Evolutionary conservation across 1,140 invertebrate species (phyloP).

Genomic region (Hypsibius dujardini): DNA sequence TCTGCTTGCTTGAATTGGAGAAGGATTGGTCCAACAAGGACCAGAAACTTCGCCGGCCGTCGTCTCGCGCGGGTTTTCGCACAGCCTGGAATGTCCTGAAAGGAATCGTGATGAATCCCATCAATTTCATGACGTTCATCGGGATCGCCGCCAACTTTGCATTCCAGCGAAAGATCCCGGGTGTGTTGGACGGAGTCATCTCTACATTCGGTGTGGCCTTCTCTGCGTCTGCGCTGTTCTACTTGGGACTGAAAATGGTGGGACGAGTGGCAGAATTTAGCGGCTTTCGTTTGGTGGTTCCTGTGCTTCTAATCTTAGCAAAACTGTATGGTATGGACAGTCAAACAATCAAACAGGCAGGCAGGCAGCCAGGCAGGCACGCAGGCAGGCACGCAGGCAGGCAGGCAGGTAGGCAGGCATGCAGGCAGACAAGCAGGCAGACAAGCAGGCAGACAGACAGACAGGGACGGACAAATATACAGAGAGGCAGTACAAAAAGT

Average conservation of each 20-base stretch:
- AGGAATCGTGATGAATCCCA: slow-evolving; percentile 65
- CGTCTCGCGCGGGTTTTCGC: slow-evolving; percentile 12
- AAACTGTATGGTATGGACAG: slow-evolving; percentile 51
- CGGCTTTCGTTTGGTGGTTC: slow-evolving; percentile 55
- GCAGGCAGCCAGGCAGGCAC: too few relatives aligned
- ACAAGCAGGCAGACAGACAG: too few relatives aligned
- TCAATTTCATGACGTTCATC: slow-evolving; percentile 77
- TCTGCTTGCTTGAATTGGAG: slow-evolving; percentile 70
- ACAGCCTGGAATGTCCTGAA: slow-evolving; percentile 33
- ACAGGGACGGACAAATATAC: too few relatives aligned
- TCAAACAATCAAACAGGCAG: too few relatives aligned
- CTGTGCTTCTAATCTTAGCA: slow-evolving; percentile 64
- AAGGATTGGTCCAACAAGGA: slow-evolving; percentile 39
- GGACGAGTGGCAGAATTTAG: slow-evolving; percentile 59
- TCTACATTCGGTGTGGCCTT: slow-evolving; percentile 68
- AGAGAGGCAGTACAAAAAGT: too few relatives aligned
- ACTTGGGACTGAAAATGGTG: slow-evolving; percentile 78
- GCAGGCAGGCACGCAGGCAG: too few relatives aligned
- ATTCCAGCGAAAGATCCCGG: slow-evolving; percentile 56
- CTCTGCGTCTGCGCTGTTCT: slow-evolving; percentile 69
- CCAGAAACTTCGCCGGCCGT: background rate
- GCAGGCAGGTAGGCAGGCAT: too few relatives aligned
- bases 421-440: too few relatives aligned
- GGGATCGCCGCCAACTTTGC: slow-evolving; percentile 68
- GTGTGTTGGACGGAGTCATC: slow-evolving; percentile 48